Percentiles rank a stretch among this genome's conserved stretches.
Evolutionary conservation across 2,888 invertebrate genomes (phyloP).

Genomic region (Aphelenchoides bicaudatus): DNA sequence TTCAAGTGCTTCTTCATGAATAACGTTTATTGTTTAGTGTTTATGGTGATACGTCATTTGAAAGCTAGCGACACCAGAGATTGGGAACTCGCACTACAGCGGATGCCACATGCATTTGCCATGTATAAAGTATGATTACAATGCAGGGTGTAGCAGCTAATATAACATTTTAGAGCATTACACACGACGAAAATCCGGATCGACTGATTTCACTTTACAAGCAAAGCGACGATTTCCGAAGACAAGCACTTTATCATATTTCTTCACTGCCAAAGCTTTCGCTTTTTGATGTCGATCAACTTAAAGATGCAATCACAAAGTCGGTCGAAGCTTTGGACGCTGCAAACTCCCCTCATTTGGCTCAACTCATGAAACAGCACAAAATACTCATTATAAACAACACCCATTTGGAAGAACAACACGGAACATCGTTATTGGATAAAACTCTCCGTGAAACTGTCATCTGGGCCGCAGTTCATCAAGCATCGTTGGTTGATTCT

Average conservation of each 20-base stretch:
- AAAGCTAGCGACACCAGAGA: constrained; percentile 23
- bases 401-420: constrained; percentile 30
- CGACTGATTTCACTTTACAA: constrained; percentile 32
- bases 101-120: constrained; percentile 33
- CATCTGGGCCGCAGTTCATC: constrained; percentile 30
- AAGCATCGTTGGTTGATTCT: constrained; percentile 8
- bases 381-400: constrained; percentile 25
- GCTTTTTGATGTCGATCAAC: constrained; percentile 26
- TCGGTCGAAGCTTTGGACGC: constrained; percentile 31
- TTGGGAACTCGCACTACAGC: constrained; percentile 30
- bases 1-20: not conserved
- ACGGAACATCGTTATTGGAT: constrained; percentile 25
- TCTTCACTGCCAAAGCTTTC: constrained; percentile 20
- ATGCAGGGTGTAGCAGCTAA: constrained; percentile 7
- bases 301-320: constrained; percentile 21
- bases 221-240: constrained; percentile 36
- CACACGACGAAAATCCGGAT: constrained; percentile 35
- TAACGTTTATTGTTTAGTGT: constrained; percentile 33
- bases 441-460: constrained; percentile 35
- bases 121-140: constrained; percentile 28
- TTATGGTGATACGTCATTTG: constrained; percentile 35
- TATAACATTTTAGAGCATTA: constrained; percentile 24
- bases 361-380: constrained; percentile 24
- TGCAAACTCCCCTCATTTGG: constrained; percentile 22
- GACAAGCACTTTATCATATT: constrained; percentile 34